phyloP scores from a whole-genome alignment of 2,888 invertebrate genomes.

The Tachina grossa region DNA sequence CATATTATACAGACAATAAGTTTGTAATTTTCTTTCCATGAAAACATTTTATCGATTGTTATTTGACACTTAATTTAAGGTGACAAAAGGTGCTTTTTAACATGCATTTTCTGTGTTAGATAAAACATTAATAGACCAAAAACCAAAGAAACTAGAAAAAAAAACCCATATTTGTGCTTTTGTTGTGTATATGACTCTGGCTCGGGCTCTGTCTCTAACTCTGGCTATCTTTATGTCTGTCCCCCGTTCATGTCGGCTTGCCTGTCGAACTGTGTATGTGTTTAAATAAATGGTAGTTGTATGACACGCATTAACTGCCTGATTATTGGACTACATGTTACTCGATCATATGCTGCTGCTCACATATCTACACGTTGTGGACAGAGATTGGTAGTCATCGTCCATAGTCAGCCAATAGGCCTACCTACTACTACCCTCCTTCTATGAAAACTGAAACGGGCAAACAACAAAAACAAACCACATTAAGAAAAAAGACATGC shows the following conservation, averaged over 20 bases:
- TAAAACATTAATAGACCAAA: constrained; percentile 65
- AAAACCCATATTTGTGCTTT: not conserved
- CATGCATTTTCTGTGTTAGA: constrained; percentile 71
- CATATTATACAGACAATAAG: constrained; percentile 15
- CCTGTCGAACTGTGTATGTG: constrained; percentile 48
- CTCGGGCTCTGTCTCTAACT: not conserved
- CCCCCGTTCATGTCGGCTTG: constrained; percentile 2
- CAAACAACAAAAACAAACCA: not conserved
- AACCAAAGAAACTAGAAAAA: constrained; percentile 7
- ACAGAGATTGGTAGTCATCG: constrained; percentile 40
- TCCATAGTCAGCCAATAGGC: constrained; percentile 53
- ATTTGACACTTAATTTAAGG: constrained; percentile 82
- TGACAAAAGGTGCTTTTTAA: constrained; percentile 72
- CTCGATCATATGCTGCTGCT: constrained; percentile 59
- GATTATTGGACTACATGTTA: constrained; percentile 67
- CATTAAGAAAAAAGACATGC: constrained; percentile 51
- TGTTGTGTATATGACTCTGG: constrained; percentile 1
- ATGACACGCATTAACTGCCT: constrained; percentile 71
- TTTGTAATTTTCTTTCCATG: constrained; percentile 57
- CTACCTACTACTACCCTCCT: constrained; percentile 44
- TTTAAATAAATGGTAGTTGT: constrained; percentile 68
- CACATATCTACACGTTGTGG: not conserved
- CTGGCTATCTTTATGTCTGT: constrained; percentile 36
- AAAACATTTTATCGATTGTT: constrained; percentile 75
- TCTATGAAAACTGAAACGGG: constrained; percentile 17